phyloP scores from a whole-genome alignment of 2,797 vertebrate genomes.

The Limosa lapponica region DNA sequence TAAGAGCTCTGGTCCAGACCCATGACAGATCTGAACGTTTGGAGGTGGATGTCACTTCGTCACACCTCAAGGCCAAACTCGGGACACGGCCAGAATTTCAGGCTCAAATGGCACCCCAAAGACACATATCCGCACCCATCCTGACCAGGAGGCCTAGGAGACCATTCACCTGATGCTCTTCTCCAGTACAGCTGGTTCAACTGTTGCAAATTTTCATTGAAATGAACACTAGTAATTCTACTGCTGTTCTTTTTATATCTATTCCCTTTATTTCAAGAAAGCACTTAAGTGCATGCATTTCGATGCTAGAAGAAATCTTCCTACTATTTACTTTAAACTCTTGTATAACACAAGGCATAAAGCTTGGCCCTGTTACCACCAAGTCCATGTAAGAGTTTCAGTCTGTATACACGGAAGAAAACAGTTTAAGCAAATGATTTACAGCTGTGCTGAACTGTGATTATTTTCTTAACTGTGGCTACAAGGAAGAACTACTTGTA shows the following conservation, averaged over 20 bases:
- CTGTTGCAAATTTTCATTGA: not conserved
- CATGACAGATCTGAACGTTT: not conserved
- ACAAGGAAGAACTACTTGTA: conserved; percentile 28
- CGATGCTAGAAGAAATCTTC: not conserved
- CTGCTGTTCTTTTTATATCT: not conserved
- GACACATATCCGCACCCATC: not conserved
- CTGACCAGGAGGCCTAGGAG: not conserved
- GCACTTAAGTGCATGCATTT: not conserved
- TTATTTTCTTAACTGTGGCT: not conserved
- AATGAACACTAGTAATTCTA: not conserved
- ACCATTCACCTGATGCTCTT: not conserved
- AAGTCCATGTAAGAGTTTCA: not conserved
- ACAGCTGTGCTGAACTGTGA: not conserved
- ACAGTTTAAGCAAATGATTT: conserved; percentile 7
- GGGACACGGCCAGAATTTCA: not conserved
- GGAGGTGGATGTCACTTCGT: not conserved
- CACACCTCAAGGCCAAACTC: not conserved
- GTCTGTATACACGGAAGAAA: not conserved
- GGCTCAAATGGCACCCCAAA: not conserved
- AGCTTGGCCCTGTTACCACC: not conserved
- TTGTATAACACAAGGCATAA: not conserved
- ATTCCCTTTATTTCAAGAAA: not conserved
- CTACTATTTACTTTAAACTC: not conserved
- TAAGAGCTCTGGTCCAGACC: not conserved
- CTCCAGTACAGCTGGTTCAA: not conserved